These are phyloP conservation scores for Drosophila trichaetosa DNA, from an alignment of 2,888 invertebrate genomes.

Conservation along the genomic window DNA sequence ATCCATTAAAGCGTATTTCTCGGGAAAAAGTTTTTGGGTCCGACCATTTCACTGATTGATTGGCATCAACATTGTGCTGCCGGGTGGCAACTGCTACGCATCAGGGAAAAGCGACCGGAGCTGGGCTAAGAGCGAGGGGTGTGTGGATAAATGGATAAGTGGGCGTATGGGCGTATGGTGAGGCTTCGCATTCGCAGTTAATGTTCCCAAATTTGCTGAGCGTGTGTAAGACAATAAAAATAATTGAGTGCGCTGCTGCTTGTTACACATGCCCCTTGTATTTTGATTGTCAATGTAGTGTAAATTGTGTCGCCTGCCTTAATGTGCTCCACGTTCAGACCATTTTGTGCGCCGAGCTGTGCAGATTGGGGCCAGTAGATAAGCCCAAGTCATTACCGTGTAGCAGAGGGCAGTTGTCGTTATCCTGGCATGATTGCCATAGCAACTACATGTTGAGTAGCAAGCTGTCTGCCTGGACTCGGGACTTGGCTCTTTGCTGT, in stretches of 20 bases:
- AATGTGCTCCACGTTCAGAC: constrained; percentile 12
- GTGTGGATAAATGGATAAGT: background rate
- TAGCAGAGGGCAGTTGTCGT: constrained; percentile 43
- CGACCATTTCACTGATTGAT: constrained; percentile 78
- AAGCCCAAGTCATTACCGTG: constrained; percentile 78
- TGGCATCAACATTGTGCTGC: constrained; percentile 70
- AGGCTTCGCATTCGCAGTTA: constrained; percentile 38
- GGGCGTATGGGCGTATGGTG: constrained; percentile 12
- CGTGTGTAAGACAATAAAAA: constrained; percentile 80
- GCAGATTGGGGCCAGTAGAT: constrained; percentile 67
- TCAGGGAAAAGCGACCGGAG: background rate
- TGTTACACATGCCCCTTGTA: constrained; percentile 48
- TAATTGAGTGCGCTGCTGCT: constrained; percentile 75
- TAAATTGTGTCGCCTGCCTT: constrained; percentile 68
- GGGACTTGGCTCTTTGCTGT: constrained; percentile 36
- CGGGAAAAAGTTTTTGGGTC: constrained; percentile 60
- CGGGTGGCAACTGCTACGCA: constrained; percentile 16
- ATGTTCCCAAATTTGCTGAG: constrained; percentile 75
- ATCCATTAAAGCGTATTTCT: constrained; percentile 75
- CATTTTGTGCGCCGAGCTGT: constrained; percentile 59
- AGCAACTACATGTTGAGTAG: constrained; percentile 22
- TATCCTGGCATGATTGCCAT: constrained; percentile 30
- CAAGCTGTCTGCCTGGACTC: constrained; percentile 27
- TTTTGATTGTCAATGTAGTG: constrained; percentile 74
- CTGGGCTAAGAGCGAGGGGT: background rate